These are phyloP conservation scores for Macroramphosus scolopax DNA, from an alignment of 2,797 vertebrate species.

Conservation along the genomic window DNA sequence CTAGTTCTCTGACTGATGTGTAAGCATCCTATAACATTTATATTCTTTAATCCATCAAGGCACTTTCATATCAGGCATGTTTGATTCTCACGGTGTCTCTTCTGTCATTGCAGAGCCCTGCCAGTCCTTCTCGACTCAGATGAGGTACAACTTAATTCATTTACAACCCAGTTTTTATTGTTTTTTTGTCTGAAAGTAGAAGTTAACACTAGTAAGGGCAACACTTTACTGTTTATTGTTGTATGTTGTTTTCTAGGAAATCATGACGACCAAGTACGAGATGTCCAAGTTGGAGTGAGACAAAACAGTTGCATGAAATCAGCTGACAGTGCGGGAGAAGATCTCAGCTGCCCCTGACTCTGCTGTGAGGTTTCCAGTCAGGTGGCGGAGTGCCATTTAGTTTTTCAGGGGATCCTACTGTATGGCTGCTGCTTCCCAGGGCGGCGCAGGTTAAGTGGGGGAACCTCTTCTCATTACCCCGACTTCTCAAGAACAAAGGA, in stretches of 20 bases:
- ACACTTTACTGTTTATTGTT: neutral
- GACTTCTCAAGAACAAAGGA: slow-evolving; percentile 22
- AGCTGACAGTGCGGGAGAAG: slow-evolving; percentile 17
- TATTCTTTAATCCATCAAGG: slow-evolving; percentile 2
- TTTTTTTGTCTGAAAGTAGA: neutral
- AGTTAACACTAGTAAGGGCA: too few species aligned
- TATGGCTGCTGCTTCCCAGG: slow-evolving; percentile 13
- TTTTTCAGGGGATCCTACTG: slow-evolving; percentile 22
- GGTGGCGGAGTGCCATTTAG: slow-evolving; percentile 32
- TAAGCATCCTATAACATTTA: slow-evolving; percentile 58
- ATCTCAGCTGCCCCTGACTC: slow-evolving; percentile 22
- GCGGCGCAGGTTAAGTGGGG: slow-evolving; percentile 16
- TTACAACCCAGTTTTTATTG: neutral
- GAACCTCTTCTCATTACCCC: slow-evolving; percentile 26
- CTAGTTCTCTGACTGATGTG: slow-evolving; percentile 80
- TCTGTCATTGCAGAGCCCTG: slow-evolving; percentile 73
- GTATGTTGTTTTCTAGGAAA: slow-evolving; percentile 75
- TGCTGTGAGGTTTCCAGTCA: slow-evolving; percentile 23
- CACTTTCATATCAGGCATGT: slow-evolving; percentile 4
- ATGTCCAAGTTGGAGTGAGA: slow-evolving; percentile 89
- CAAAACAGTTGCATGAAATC: slow-evolving; percentile 3
- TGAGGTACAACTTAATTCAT: slow-evolving; percentile 66
- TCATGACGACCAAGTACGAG: slow-evolving; percentile 89
- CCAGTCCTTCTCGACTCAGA: slow-evolving; percentile 85
- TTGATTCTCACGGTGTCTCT: slow-evolving; percentile 22